A percentile compares a stretch with the other conserved stretches of the same genome.
Evolutionary conservation across 2,888 invertebrate species (phyloP).

Genomic region (Pyrgus malvae): DNA sequence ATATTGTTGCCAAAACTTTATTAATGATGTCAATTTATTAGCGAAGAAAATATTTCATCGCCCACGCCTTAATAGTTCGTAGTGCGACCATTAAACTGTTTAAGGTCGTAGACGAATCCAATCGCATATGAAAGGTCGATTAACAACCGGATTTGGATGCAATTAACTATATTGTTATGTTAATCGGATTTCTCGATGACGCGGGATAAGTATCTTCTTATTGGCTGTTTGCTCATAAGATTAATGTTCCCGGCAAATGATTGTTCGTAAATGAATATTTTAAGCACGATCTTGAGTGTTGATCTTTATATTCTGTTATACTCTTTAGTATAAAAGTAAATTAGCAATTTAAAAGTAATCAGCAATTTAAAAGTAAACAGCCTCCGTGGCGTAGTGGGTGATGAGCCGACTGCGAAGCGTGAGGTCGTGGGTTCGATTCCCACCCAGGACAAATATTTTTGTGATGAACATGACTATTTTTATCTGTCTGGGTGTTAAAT

Average conservation of each 20-base stretch:
- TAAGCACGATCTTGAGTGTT: background rate
- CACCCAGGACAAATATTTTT: no score
- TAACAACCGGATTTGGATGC: constrained; percentile 33
- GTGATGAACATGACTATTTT: no score
- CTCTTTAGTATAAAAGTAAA: no score
- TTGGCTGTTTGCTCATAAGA: constrained; percentile 52
- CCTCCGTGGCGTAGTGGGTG: no score
- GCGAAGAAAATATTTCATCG: background rate
- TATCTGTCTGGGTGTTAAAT: no score
- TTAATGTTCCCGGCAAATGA: constrained; percentile 43
- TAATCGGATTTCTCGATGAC: constrained; percentile 54
- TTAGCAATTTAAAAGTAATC: no score
- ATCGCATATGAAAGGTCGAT: constrained; percentile 21
- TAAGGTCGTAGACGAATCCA: constrained; percentile 2
- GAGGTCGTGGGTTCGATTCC: no score
- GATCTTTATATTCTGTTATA: no score
- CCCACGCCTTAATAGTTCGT: background rate
- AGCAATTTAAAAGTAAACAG: no score
- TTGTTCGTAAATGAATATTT: constrained; percentile 21
- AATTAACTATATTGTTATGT: constrained; percentile 51
- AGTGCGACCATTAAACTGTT: background rate
- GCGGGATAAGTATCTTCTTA: constrained; percentile 55
- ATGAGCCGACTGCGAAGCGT: no score
- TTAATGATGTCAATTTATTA: background rate
- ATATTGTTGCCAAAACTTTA: no score